Evolutionary conservation across 2,888 invertebrate species (phyloP), one percentile per base, ranked within the genome.

Genomic region (Bombylius major): DNA sequence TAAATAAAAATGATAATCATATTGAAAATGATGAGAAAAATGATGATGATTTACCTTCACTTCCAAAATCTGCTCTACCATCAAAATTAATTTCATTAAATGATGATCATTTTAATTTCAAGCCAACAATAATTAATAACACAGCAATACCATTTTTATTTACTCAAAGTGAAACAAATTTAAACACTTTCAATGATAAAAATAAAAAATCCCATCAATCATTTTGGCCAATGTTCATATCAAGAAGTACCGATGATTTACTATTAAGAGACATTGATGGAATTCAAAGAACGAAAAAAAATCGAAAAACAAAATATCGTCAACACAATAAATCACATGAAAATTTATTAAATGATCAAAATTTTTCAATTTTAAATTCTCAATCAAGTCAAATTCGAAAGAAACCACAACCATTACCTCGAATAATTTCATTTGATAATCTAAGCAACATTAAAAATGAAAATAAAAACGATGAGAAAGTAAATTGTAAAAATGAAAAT

Each of bases 371-470:
- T 13, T n/a, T 32, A 1, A 44, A 52, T 32, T 23, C 23, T 23
- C 23, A 23, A 23, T 23, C 23, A 8, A 42, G 5, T 7, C 5
- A n/a, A 31, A 47, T 42, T 32, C 56, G 50, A 47, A 56, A 58
- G 56, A 65, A 67, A 50, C 68, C 69, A 51, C 64, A 67, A 13
- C 67, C 71, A 13, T 62, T 66, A n/a, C 66, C 70, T 12, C 66
- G 72, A 58, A 67, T 70, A 14, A 66, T 5, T 44, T 42, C 39
- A 42, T 42, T 11, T 1, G 39, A 45, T 7, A 14, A 14, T 45
- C 12, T 45, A 12, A 14, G n/a, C 1, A 14, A 45, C 7, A 39
- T 39, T n/a, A 47, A 31, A 45, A 14, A 14, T 9, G 39, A n/a
- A 33, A 47, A 47, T 39, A 23, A 36, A n/a, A 34, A 39, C 12